Conservation (phyloP, 1,140 invertebrate genomes). For the Lysiphlebus fabarum region DNA sequence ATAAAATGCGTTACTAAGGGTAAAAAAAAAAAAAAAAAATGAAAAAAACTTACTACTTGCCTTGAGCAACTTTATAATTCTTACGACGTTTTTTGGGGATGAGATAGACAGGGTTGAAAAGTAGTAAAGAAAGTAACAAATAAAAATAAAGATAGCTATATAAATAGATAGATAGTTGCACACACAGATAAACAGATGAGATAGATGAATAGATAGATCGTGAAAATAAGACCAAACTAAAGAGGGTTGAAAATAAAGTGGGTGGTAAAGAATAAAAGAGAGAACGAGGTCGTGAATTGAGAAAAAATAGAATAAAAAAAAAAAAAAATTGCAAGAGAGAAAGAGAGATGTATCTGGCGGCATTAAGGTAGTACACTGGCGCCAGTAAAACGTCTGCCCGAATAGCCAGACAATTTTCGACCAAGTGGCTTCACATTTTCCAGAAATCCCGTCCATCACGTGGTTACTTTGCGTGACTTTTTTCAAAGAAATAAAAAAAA, state of each 20-base stretch:
- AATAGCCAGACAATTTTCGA: constrained; percentile 28
- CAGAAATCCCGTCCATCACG: constrained; percentile 23
- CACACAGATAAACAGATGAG: neutral
- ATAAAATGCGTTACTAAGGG: neutral
- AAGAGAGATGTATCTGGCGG: constrained; percentile 5
- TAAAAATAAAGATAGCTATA: neutral
- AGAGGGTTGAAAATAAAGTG: no score
- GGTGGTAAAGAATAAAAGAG: no score
- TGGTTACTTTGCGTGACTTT: constrained; percentile 17
- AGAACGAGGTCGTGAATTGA: no score
- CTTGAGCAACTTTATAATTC: constrained; percentile 53
- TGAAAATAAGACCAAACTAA: neutral
- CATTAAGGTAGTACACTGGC: constrained; percentile 51
- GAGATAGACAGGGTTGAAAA: constrained; percentile 41
- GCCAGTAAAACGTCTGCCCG: constrained; percentile 45
- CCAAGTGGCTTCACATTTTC: constrained; percentile 11
- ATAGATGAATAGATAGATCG: neutral
- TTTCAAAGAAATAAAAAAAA: neutral
- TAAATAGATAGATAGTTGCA: neutral
- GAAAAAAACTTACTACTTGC: constrained; percentile 20
- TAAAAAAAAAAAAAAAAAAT: constrained; percentile 1
- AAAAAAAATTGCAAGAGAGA: neutral
- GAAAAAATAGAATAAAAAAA: no score
- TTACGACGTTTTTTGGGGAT: constrained; percentile 52
- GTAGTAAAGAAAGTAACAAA: constrained; percentile 15